Percentiles rank a stretch among this genome's conserved stretches.
phyloP scores from a whole-genome alignment of 2,797 vertebrate genomes.

The Oceanodroma leucorhoa region DNA sequence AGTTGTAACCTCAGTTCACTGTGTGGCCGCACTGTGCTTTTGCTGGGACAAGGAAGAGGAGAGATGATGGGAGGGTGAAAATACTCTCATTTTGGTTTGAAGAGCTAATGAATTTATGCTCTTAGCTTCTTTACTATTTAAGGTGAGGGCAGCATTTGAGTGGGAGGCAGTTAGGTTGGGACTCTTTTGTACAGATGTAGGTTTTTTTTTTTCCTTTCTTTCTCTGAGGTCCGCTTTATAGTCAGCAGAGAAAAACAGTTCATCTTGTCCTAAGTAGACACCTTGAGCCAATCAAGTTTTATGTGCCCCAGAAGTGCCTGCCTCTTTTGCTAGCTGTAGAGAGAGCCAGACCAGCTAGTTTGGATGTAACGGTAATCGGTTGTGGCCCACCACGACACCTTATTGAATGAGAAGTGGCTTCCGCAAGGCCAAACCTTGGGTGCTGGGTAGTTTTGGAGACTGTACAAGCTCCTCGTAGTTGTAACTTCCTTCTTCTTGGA shows the following conservation, averaged over 20 bases:
- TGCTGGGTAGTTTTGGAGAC: background rate
- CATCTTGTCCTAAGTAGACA: background rate
- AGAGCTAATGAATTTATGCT: background rate
- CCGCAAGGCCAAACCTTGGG: background rate
- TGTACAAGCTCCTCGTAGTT: fast-evolving
- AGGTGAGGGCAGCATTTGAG: background rate
- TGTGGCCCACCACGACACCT: background rate
- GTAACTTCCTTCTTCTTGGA: background rate
- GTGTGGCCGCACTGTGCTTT: background rate
- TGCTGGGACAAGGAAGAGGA: background rate
- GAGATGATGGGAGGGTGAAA: background rate
- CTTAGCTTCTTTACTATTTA: background rate
- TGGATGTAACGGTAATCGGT: background rate
- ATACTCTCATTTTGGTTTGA: background rate
- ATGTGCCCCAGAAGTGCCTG: background rate
- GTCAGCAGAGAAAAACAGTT: background rate
- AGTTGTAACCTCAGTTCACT: background rate
- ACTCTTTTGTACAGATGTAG: background rate
- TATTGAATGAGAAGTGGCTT: background rate
- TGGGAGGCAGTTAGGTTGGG: background rate
- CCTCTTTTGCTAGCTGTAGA: background rate
- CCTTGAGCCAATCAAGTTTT: background rate
- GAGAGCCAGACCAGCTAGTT: background rate
- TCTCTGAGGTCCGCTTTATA: background rate
- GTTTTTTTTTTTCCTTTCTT: background rate